Percentiles rank a stretch among this genome's conserved stretches.
phyloP scores from a whole-genome alignment of 2,797 vertebrate genomes.

The Bryconaethiops microstoma region DNA sequence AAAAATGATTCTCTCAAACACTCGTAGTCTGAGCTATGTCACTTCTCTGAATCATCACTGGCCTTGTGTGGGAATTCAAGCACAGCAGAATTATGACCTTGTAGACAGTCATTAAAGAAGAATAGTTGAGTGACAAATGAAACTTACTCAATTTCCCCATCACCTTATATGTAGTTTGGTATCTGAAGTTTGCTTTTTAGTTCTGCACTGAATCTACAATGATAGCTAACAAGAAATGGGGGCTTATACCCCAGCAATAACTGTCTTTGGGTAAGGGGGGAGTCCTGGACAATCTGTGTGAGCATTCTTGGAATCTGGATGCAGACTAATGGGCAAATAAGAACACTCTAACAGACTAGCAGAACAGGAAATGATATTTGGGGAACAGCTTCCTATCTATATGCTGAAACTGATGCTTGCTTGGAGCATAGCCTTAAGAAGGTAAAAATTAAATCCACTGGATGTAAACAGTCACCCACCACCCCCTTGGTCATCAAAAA shows the following conservation, averaged over 20 bases:
- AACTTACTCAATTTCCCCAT: neutral
- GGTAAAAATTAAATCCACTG: too few species aligned
- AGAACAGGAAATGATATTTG: neutral
- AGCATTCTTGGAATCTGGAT: neutral
- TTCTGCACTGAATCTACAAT: neutral
- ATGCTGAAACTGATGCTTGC: neutral
- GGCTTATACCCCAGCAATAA: neutral
- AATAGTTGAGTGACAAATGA: neutral
- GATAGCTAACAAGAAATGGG: too few species aligned
- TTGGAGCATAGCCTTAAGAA: too few species aligned
- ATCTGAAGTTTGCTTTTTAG: neutral
- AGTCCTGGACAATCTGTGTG: neutral
- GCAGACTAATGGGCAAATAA: neutral
- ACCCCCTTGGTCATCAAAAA: too few species aligned
- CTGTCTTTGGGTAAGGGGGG: too few species aligned
- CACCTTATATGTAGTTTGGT: neutral
- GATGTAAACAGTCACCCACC: too few species aligned
- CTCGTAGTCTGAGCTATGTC: constrained; percentile 7
- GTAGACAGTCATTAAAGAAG: neutral
- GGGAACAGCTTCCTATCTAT: neutral
- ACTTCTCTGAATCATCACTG: constrained; percentile 8
- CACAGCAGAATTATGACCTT: constrained; percentile 3
- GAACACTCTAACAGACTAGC: neutral
- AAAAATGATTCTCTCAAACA: constrained; percentile 3
- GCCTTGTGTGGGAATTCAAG: neutral